Conservation (phyloP, 2,888 invertebrate genomes). For the Pachymerium ferrugineum region DNA sequence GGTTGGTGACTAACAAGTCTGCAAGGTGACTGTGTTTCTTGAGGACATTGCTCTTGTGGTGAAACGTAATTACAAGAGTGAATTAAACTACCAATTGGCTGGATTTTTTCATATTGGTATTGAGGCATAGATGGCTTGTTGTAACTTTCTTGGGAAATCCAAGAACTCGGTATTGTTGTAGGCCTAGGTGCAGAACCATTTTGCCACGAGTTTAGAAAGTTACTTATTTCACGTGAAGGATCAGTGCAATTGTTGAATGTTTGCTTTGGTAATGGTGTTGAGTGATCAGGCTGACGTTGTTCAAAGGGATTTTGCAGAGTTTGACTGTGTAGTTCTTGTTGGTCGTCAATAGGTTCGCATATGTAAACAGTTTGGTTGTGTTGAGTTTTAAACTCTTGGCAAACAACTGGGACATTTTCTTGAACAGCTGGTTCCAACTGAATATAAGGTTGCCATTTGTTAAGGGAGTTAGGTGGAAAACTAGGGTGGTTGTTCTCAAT, state of each 20-base stretch:
- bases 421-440: background rate
- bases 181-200: no score
- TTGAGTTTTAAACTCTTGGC: background rate
- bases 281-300: background rate
- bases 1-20: background rate
- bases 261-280: background rate
- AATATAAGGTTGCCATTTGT: background rate
- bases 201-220: no score
- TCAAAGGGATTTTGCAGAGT: background rate
- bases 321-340: no score
- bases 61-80: background rate
- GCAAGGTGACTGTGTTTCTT: background rate
- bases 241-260: background rate
- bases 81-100: background rate
- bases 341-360: background rate
- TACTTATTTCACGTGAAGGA: no score
- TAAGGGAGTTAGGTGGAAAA: background rate
- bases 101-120: no score
- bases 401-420: background rate
- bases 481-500: background rate
- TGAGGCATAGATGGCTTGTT: background rate
- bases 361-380: background rate
- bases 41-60: background rate
- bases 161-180: background rate
- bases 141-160: background rate